Evolutionary conservation across 2,113 vertebrate species (phyloP).

Genomic region (Chitala chitala): DNA sequence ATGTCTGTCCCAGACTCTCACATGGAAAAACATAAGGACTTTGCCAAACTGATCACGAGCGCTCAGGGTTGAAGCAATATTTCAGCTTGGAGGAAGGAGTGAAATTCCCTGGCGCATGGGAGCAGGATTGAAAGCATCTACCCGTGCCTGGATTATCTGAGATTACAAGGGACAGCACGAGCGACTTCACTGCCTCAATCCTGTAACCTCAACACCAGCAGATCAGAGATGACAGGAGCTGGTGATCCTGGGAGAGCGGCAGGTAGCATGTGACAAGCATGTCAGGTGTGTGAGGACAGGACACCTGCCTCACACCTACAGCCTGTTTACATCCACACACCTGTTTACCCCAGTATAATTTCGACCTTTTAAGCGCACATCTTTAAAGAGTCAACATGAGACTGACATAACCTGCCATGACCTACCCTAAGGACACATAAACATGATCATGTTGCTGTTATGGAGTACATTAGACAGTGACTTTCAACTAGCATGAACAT

Average conservation of each 20-base stretch:
- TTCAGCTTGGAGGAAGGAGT: slow-evolving; percentile 2
- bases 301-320: not conserved
- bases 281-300: not conserved
- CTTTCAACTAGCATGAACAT: not conserved
- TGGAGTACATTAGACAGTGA: not conserved
- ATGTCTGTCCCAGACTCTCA: no score
- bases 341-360: no score
- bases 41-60: not conserved
- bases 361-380: no score
- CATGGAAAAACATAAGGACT: not conserved
- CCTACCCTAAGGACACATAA: not conserved
- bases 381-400: no score
- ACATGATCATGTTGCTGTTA: not conserved
- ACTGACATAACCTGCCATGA: not conserved
- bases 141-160: not conserved
- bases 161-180: no score
- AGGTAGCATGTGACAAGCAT: not conserved
- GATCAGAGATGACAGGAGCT: not conserved
- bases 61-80: slow-evolving; percentile 13
- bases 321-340: no score
- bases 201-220: slow-evolving; percentile 14
- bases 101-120: not conserved
- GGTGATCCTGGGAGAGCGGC: not conserved
- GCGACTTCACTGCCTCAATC: not conserved
- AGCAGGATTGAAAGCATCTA: not conserved